Evolutionary conservation across 2,113 vertebrate genomes (phyloP), one percentile per base, ranked within the genome.

Genomic region (Orycteropus afer): DNA sequence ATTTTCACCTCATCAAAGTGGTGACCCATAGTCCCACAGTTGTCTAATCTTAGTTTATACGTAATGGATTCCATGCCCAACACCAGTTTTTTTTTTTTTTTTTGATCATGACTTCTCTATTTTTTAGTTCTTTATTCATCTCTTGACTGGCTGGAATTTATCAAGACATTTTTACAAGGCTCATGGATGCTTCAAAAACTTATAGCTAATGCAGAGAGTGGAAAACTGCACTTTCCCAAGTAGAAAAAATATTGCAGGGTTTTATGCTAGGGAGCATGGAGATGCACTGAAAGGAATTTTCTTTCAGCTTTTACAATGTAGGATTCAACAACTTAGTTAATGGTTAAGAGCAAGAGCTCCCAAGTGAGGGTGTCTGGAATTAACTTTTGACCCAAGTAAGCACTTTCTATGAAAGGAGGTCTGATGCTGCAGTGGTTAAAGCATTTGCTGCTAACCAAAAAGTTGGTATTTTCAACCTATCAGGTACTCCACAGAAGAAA

Each of bases 121-220:
- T 57, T 94, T 78, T 84, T 71, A 63, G 42, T 47, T 86, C 67
- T 77, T 90, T 84, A 59, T 77, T 77, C 32, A 74, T 63, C 53
- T 49, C 61, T 79, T 80, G 40, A 67, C 74, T 40, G 22, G 29
- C 55, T 89, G 40, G 22, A 79, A 89, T 84, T 88, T 85, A 74
- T 65, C 51, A 59, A 92, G 74, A 37, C 51, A 92, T 59, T 80
- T 80, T 85, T 81, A 63, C 7, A 85, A 74, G 20, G 7, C 14
- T 89, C 47, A 45, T 14, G 27, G 80, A 57, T 89, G 12, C 29
- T 12, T 94, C 25, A 81, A 94, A 89, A 86, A 53, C 27, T 49
- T 61, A 71, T 5, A 55, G 37, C 20, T 92, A 82, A 67, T 91
- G 4, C 13, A 69, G 77, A 67, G 57, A 51, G 22, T 76, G 27